Conservation (phyloP, 2,113 vertebrate genomes). For the Struthio camelus region DNA sequence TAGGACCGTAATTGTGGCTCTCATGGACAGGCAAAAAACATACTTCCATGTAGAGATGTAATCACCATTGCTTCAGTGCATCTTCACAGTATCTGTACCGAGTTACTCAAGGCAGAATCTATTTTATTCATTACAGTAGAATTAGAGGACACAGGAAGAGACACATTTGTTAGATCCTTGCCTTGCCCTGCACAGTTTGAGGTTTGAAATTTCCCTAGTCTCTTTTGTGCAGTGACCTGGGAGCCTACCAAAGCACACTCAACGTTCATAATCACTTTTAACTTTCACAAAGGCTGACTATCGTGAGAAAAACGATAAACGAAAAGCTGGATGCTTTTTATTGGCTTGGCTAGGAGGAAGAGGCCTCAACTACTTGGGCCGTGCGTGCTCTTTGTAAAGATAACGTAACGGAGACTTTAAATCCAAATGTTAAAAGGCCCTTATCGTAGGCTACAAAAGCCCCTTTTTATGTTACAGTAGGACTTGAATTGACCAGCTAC, state of each 20-base stretch:
- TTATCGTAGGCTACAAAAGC: background rate
- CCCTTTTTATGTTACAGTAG: background rate
- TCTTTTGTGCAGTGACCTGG: background rate
- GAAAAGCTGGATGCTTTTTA: background rate
- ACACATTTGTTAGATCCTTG: background rate
- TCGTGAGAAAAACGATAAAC: background rate
- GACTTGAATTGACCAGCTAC: background rate
- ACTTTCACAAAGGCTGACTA: background rate
- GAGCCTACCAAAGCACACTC: background rate
- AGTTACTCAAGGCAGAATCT: background rate
- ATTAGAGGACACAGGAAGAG: background rate
- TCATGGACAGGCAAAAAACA: too few relatives aligned
- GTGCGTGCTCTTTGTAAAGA: background rate
- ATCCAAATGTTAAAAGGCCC: background rate
- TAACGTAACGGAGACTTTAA: background rate
- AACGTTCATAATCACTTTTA: too few relatives aligned
- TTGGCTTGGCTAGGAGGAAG: background rate
- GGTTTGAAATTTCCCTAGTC: background rate
- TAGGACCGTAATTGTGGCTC: background rate
- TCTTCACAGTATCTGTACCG: background rate
- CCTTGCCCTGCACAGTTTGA: background rate
- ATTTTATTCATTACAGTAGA: background rate
- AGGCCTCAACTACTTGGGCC: background rate
- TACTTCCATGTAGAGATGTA: accelerated
- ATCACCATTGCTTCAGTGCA: background rate